These are phyloP conservation scores for Nymphalis io DNA, from an alignment of 1,140 invertebrate genomes.

Conservation along the genomic window DNA sequence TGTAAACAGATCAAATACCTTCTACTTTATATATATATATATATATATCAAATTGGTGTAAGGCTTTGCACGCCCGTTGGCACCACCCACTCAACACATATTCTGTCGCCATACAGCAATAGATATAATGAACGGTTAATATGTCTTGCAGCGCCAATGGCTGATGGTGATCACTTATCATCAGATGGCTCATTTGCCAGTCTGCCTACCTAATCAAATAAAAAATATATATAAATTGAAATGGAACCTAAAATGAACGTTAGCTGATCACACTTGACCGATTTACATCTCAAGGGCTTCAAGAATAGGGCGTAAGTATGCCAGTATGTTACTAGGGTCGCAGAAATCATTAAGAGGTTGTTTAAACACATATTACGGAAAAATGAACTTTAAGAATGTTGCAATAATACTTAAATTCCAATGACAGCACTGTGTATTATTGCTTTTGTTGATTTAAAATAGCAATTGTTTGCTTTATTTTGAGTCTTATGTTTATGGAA, in stretches of 20 bases:
- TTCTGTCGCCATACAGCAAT: too few species aligned
- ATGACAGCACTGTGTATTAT: background rate
- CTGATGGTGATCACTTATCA: too few species aligned
- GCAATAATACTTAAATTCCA: background rate
- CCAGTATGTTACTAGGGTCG: conserved; percentile 40
- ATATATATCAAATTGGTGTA: too few species aligned
- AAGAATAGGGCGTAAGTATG: conserved; percentile 34
- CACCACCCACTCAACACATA: too few species aligned
- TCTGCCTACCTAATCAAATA: too few species aligned
- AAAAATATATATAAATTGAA: too few species aligned
- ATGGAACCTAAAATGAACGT: background rate
- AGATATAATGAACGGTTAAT: too few species aligned
- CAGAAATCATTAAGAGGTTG: conserved; percentile 16
- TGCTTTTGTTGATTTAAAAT: background rate
- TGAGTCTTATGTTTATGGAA: background rate
- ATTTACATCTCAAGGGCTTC: conserved; percentile 22
- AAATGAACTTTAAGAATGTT: background rate
- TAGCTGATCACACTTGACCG: conserved; percentile 22
- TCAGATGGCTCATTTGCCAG: too few species aligned
- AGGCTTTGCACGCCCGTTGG: too few species aligned
- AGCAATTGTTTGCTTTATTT: conserved; percentile 7
- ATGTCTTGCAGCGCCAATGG: too few species aligned
- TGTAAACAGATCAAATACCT: too few species aligned
- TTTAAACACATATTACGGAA: background rate
- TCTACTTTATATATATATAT: too few species aligned